These are phyloP conservation scores for Microctenopoma stevenorrisi DNA, from an alignment of 2,797 vertebrate genomes.

Conservation along the genomic window DNA sequence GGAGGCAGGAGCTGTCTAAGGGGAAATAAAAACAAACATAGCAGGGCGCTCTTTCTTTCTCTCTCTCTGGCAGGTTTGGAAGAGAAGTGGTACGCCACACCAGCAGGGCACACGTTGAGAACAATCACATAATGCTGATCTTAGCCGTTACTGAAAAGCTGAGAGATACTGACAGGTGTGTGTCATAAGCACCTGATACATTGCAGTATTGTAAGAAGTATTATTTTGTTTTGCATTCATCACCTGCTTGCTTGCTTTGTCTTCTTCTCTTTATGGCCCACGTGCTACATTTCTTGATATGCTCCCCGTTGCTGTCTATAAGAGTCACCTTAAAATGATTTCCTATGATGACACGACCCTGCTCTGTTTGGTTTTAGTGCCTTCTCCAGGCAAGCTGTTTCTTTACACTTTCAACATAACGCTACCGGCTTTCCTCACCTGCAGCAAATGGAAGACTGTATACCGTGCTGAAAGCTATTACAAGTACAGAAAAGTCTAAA, in stretches of 20 bases:
- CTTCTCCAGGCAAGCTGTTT: slow-evolving; percentile 13
- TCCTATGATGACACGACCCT: background rate
- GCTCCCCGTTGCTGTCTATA: background rate
- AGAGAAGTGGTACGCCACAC: slow-evolving; percentile 15
- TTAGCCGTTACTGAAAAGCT: slow-evolving; percentile 5
- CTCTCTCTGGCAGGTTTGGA: background rate
- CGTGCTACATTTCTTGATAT: background rate
- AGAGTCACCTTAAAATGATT: background rate
- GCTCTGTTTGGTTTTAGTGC: slow-evolving; percentile 23
- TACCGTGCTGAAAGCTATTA: slow-evolving; percentile 34
- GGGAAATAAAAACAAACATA: slow-evolving; percentile 2
- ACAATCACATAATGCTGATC: slow-evolving; percentile 7
- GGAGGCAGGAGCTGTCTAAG: slow-evolving; percentile 31
- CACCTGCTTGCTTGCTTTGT: background rate
- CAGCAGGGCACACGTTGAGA: slow-evolving; percentile 19
- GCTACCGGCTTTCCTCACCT: slow-evolving; percentile 41
- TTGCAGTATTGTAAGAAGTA: background rate
- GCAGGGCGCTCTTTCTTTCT: background rate
- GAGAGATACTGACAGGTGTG: slow-evolving; percentile 7
- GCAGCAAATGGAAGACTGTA: slow-evolving; percentile 43
- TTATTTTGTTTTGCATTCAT: background rate
- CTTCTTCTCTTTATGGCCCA: background rate
- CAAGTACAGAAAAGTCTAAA: slow-evolving; percentile 53
- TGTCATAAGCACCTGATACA: background rate
- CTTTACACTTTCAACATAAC: slow-evolving; percentile 31